Conservation (phyloP, 2,113 vertebrate genomes). For the Sphyrna mokarran region DNA sequence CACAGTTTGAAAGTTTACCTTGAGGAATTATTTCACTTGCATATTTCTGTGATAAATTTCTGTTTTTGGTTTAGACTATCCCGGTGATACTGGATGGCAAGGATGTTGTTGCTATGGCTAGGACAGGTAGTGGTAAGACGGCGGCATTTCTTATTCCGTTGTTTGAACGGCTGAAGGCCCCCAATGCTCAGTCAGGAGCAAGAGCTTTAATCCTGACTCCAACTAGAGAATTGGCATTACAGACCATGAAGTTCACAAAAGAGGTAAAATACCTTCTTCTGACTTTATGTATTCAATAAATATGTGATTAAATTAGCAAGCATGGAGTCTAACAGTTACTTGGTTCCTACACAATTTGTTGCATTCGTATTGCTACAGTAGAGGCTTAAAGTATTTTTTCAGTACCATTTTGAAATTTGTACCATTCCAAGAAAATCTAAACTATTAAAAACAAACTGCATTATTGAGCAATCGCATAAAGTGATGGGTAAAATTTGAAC, state of each 20-base stretch:
- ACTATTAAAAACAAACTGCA: background rate
- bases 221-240: conserved; percentile 87
- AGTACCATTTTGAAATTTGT: background rate
- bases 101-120: conserved; percentile 89
- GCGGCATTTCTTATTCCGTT: conserved; percentile 92
- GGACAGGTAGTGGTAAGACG: conserved; percentile 90
- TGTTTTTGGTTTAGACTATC: conserved; percentile 60
- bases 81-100: conserved; percentile 83
- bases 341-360: background rate
- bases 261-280: conserved; percentile 60
- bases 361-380: background rate
- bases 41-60: background rate
- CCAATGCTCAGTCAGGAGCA: conserved; percentile 73
- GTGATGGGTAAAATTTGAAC: background rate
- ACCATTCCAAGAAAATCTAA: background rate
- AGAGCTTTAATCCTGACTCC: conserved; percentile 82
- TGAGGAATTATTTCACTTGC: background rate
- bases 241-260: conserved; percentile 95
- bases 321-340: background rate
- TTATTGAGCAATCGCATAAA: background rate
- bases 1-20: background rate
- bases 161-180: conserved; percentile 84
- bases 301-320: background rate
- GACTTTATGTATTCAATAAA: background rate
- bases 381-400: background rate